phyloP scores from a whole-genome alignment of 2,888 invertebrate species.

The Lamproptera curius region DNA sequence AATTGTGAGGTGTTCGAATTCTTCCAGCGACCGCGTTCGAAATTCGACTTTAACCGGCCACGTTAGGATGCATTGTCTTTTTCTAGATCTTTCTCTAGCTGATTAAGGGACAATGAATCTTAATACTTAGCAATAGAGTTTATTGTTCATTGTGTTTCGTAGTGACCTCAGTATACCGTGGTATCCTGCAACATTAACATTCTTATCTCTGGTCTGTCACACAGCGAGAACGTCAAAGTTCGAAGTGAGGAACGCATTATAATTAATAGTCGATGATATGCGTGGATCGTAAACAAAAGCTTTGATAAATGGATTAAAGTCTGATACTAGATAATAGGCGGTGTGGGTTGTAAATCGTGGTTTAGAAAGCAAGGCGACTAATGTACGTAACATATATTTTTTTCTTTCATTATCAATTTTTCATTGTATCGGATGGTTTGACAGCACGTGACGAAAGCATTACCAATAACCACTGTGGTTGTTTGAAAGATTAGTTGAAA shows the following conservation, averaged over 20 bases:
- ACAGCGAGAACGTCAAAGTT: slow-evolving; percentile 76
- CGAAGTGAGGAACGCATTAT: slow-evolving; percentile 74
- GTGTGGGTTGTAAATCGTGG: slow-evolving; percentile 70
- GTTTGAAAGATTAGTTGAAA: no score
- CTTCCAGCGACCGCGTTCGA: slow-evolving; percentile 30
- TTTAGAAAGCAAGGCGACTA: slow-evolving; percentile 66
- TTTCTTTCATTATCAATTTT: no score
- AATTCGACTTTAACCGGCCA: slow-evolving; percentile 34
- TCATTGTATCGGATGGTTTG: no score
- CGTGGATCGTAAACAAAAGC: slow-evolving; percentile 77
- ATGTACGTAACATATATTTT: no score
- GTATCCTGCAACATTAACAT: slow-evolving; percentile 74
- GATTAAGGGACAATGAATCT: slow-evolving; percentile 23
- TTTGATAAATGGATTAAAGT: slow-evolving; percentile 75
- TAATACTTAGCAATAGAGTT: slow-evolving; percentile 33
- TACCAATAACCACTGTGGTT: no score
- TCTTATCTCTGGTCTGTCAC: slow-evolving; percentile 77
- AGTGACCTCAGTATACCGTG: slow-evolving; percentile 44
- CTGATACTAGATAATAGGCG: slow-evolving; percentile 72
- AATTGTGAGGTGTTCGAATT: slow-evolving; percentile 45
- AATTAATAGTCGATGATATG: slow-evolving; percentile 78
- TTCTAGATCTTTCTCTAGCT: slow-evolving; percentile 12
- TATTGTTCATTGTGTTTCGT: slow-evolving; percentile 33
- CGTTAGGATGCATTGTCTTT: slow-evolving; percentile 41
- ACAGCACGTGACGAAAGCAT: no score